phyloP scores from a whole-genome alignment of 1,140 invertebrate genomes.

The Diuraphis noxia region DNA sequence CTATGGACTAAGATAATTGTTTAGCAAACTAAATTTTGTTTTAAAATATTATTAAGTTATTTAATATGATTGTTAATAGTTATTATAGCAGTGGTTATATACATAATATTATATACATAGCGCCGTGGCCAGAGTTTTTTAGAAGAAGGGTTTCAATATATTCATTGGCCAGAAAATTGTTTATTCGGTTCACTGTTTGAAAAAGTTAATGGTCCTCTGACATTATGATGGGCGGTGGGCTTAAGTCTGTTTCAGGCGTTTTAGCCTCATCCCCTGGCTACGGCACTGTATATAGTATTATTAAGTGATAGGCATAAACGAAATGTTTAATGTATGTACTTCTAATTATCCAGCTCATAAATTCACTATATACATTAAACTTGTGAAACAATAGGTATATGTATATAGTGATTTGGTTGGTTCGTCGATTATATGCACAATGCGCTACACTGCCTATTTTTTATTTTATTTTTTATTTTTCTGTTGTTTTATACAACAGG shows the following conservation, averaged over 20 bases:
- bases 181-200: background rate
- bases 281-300: background rate
- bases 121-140: background rate
- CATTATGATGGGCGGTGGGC: background rate
- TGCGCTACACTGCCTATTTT: constrained; percentile 24
- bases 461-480: background rate
- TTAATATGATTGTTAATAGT: constrained; percentile 11
- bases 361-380: constrained; percentile 26
- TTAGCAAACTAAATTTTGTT: background rate
- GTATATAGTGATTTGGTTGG: background rate
- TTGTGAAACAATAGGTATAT: constrained; percentile 13
- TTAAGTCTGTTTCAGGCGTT: background rate
- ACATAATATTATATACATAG: background rate
- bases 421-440: constrained; percentile 10
- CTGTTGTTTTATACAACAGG: constrained; percentile 1
- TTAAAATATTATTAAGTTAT: constrained; percentile 8
- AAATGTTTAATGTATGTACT: constrained; percentile 12
- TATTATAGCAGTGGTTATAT: background rate
- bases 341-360: background rate
- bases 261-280: background rate
- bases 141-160: background rate
- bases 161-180: background rate
- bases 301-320: constrained; percentile 1
- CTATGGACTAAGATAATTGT: background rate
- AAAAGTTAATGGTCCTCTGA: background rate